phyloP scores from a whole-genome alignment of 1,140 invertebrate species.

The Paralvinella palmiformis region DNA sequence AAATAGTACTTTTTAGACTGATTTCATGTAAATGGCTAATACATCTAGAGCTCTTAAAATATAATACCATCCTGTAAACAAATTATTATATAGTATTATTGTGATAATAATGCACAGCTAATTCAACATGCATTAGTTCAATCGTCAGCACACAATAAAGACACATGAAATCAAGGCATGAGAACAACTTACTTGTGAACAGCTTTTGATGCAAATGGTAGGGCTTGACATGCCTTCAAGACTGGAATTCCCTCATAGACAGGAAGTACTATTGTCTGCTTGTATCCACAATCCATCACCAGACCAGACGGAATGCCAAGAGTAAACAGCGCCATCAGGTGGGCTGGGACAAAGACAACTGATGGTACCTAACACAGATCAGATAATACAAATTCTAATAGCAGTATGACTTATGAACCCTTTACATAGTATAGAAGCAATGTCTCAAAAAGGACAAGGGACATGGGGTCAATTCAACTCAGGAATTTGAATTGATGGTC shows the following conservation, averaged over 20 bases:
- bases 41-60: too few species aligned
- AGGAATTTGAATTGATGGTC: neutral
- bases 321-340: slow-evolving; percentile 71
- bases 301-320: slow-evolving; percentile 71
- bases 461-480: neutral
- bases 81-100: too few species aligned
- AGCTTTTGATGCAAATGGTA: slow-evolving; percentile 61
- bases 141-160: too few species aligned
- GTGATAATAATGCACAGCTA: too few species aligned
- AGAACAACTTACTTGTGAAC: slow-evolving; percentile 42
- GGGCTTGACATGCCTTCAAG: slow-evolving; percentile 69
- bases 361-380: slow-evolving; percentile 57
- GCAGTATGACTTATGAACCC: neutral
- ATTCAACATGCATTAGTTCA: too few species aligned
- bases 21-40: too few species aligned
- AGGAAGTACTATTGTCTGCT: slow-evolving; percentile 73
- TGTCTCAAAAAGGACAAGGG: neutral
- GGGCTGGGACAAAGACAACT: slow-evolving; percentile 67
- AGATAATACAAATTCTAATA: neutral
- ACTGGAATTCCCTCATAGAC: slow-evolving; percentile 79
- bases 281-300: slow-evolving; percentile 81
- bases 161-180: too few species aligned
- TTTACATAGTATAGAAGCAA: neutral
- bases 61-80: too few species aligned
- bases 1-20: too few species aligned